Evolutionary conservation across 1,140 invertebrate species (phyloP), one percentile per base, ranked within the genome.

Genomic region (Centruroides vittatus): DNA sequence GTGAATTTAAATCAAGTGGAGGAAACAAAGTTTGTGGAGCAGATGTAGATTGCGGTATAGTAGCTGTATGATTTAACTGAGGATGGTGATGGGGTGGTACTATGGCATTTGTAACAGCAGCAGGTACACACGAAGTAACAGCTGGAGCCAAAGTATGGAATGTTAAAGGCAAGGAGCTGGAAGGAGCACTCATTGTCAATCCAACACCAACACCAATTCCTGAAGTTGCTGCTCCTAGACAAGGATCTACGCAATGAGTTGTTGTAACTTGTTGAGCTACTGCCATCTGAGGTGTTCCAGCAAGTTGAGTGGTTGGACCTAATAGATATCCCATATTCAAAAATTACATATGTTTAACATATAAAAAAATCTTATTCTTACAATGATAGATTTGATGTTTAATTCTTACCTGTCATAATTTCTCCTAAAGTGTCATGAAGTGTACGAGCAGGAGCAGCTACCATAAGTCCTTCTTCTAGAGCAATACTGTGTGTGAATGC

Each of bases 1-100:
- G 90, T 10, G 89, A 91, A 77, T 98, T 91, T 54, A 98, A 85
- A 73, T 96, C 90, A 75, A 79, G 65, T 12, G 67, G 59, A n/a
- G 68, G 65, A 47, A 57, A 68, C 55, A 57, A 57, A 36, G 57
- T 41, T 49, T 59, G 61, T 4, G 64, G 58, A 11, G 64, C 61
- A 35, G 53, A 41, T 10, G 61, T 56, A 10, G 65, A 54, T 12
- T 61, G 50, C 12, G 59, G 46, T 52, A n/a, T 48, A 35, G 57
- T 47, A 47, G 59, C 53, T 13, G 57, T 47, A 55, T 62, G 62
- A n/a, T n/a, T 52, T 23, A 60, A 12, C 4, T 62, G 61, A n/a
- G 61, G 54, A 35, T 59, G 46, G 47, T 47, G 55, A 46, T 63
- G 62, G 6, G 58, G 49, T 9, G 58, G 58, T 49, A 58, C 56